Evolutionary conservation across 2,888 invertebrate species (phyloP).

Genomic region (Pteria penguin): DNA sequence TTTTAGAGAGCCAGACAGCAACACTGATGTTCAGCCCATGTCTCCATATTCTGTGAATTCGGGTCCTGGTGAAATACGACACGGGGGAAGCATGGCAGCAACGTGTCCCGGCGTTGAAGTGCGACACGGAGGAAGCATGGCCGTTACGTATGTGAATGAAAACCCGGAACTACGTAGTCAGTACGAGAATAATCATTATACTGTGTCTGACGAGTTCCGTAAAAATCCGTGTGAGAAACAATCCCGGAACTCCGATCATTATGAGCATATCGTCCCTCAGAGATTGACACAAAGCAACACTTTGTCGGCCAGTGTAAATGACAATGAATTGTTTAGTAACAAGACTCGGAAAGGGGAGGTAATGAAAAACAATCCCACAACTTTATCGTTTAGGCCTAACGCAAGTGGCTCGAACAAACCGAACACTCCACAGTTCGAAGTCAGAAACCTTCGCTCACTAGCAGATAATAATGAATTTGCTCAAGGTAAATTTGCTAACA

Average conservation of each 20-base stretch:
- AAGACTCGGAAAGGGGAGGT: background rate
- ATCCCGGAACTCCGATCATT: background rate
- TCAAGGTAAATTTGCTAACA: conserved; percentile 53
- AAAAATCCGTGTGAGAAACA: background rate
- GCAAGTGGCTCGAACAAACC: too few relatives aligned
- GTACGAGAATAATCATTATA: conserved; percentile 3
- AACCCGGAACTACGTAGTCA: conserved; percentile 14
- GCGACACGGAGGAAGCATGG: conserved; percentile 28
- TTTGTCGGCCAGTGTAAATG: background rate
- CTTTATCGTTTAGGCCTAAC: too few relatives aligned
- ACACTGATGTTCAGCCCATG: background rate
- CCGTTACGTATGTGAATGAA: conserved; percentile 33
- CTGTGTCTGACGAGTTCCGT: background rate
- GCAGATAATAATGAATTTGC: conserved; percentile 71
- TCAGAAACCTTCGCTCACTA: conserved; percentile 63
- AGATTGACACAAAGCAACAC: background rate
- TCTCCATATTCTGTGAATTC: background rate
- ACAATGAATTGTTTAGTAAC: background rate
- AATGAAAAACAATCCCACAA: background rate
- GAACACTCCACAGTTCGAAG: conserved; percentile 58
- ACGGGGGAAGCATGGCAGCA: too few relatives aligned
- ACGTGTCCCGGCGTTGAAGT: background rate
- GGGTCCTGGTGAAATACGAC: background rate
- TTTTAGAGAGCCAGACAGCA: background rate
- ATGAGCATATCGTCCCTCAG: too few relatives aligned